Evolutionary conservation across 2,113 vertebrate genomes (phyloP), one percentile per base, ranked within the genome.

Genomic region (Recurvirostra avosetta): DNA sequence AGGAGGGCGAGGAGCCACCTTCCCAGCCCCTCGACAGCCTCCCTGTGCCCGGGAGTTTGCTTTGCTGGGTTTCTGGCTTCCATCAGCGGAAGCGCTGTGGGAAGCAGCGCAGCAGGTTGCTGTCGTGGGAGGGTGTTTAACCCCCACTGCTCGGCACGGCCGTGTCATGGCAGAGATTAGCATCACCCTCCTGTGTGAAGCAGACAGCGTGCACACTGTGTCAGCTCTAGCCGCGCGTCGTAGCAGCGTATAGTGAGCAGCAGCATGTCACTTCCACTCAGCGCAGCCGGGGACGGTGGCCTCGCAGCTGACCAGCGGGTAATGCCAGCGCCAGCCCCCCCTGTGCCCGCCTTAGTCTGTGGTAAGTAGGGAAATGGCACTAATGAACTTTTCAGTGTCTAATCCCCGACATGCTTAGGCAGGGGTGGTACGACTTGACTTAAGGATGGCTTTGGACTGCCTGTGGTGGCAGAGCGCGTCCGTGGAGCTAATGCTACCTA

Each of bases 271-370:
- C 66, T 86, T 53, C 85, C 53, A 82, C 43, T 89, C 86, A 78
- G 71, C 2, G 2, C 20, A n/a, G 65, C 41, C 3, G 3, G 13
- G 53, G 88, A 58, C 1, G 1, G 75, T 53, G 80, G 18, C 89
- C 38, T 82, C 5, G 0, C 43, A 17, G 83, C 67, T 87, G 92
- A 65, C 85, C 85, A 62, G 52, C 0, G 5, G 38, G 22, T 30
- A 14, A 52, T 3, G 1, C 58, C 68, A n/a, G 20, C 3, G 1
- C 45, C 5, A 2, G 3, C 34, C 30, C 15, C 36, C 45, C 36
- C 30, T 0, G 3, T 0, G 5, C 43, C n/a, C 13, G n/a, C 27
- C 53, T 25, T 5, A 3, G 38, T 7, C 63, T 22, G 32, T 45
- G 65, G 59, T 47, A 14, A 94, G 88, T 3, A 43, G 76, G 76